A percentile compares a stretch with the other conserved stretches of the same genome.
Evolutionary conservation across 2,888 invertebrate genomes (phyloP).

Genomic region (Dilophus febrilis): DNA sequence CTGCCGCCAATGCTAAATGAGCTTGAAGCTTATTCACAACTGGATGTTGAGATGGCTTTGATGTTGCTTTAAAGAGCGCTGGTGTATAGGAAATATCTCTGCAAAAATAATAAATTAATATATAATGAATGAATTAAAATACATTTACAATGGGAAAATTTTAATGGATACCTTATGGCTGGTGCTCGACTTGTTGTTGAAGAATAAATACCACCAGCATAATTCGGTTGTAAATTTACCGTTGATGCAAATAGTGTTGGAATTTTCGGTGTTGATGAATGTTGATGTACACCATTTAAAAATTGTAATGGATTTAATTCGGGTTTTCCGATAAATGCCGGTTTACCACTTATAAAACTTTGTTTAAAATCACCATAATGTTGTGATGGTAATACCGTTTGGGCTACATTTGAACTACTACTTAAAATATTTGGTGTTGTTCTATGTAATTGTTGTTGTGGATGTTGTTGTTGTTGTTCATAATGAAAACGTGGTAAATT

Average conservation of each 20-base stretch:
- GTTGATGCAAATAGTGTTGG: constrained; percentile 4
- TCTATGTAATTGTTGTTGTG: background rate
- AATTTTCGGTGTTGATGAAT: constrained; percentile 6
- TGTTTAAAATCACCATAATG: constrained; percentile 4
- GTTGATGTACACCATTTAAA: constrained; percentile 8
- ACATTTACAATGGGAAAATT: background rate
- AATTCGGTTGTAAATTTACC: background rate
- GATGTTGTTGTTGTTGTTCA: background rate
- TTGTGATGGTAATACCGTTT: constrained; percentile 7
- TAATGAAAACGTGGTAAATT: background rate
- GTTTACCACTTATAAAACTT: constrained; percentile 5
- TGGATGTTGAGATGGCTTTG: constrained; percentile 9
- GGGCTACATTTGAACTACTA: constrained; percentile 9
- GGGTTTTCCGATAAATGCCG: constrained; percentile 7
- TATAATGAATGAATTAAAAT: background rate
- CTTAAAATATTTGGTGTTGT: constrained; percentile 5
- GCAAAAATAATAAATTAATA: background rate
- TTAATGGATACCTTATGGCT: background rate
- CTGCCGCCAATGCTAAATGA: constrained; percentile 8
- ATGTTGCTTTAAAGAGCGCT: constrained; percentile 5
- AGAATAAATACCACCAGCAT: background rate
- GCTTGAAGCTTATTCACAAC: constrained; percentile 9
- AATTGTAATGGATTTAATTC: constrained; percentile 4
- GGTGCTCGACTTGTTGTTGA: constrained; percentile 4
- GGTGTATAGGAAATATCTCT: constrained; percentile 8